Evolutionary conservation across 2,888 invertebrate species (phyloP).

Genomic region (Epinotia ramella): DNA sequence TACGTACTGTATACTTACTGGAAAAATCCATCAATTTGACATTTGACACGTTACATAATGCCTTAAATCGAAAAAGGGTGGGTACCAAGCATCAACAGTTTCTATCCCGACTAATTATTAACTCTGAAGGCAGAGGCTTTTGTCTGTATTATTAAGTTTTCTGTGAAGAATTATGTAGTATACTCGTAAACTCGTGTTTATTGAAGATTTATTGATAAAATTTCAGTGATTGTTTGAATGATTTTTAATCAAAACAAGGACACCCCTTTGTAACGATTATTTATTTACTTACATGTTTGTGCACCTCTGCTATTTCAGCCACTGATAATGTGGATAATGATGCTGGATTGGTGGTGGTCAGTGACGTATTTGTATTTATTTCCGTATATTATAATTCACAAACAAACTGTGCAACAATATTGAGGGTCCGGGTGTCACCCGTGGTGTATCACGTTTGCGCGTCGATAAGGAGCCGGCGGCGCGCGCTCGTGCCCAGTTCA

Average conservation of each 20-base stretch:
- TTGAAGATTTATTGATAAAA: background rate
- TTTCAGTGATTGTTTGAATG: slow-evolving; percentile 9
- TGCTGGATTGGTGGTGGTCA: background rate
- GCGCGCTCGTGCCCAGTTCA: slow-evolving; percentile 69
- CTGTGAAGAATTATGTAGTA: background rate
- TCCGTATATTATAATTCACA: slow-evolving; percentile 21
- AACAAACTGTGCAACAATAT: slow-evolving; percentile 37
- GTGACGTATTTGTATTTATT: slow-evolving; percentile 13
- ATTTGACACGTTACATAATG: background rate
- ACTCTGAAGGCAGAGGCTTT: background rate
- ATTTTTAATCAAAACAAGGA: slow-evolving; percentile 25
- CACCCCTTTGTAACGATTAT: slow-evolving; percentile 8
- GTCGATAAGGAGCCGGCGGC: slow-evolving; percentile 68
- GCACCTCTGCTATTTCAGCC: slow-evolving; percentile 3
- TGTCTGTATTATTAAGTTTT: background rate
- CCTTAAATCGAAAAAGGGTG: background rate
- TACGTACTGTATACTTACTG: too few species aligned
- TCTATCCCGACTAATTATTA: background rate
- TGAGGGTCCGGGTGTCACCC: slow-evolving; percentile 50
- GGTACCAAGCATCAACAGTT: background rate
- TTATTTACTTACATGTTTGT: slow-evolving; percentile 39
- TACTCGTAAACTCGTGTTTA: background rate
- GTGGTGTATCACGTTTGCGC: slow-evolving; percentile 62
- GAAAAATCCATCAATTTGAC: background rate
- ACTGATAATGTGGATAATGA: slow-evolving; percentile 7